Percentiles rank a stretch among this genome's conserved stretches.
Evolutionary conservation across 2,797 vertebrate species (phyloP).

Genomic region (Ceryle rudis): DNA sequence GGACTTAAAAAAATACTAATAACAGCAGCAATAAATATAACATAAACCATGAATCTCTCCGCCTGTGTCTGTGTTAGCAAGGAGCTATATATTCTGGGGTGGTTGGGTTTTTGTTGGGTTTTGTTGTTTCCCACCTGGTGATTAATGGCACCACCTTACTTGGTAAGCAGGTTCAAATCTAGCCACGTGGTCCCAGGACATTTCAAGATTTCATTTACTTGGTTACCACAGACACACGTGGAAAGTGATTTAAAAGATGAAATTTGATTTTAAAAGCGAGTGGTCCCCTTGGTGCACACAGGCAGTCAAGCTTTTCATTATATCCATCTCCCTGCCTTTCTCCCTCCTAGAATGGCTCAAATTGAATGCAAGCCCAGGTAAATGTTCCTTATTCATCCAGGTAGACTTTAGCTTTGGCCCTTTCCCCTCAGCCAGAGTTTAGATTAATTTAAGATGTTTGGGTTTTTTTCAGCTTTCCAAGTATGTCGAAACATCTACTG

Average conservation of each 20-base stretch:
- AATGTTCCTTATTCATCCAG: constrained; percentile 43
- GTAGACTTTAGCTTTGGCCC: constrained; percentile 53
- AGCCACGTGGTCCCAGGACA: constrained; percentile 55
- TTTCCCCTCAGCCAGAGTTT: constrained; percentile 22
- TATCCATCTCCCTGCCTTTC: constrained; percentile 60
- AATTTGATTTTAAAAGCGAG: constrained; percentile 71
- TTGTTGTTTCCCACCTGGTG: constrained; percentile 41
- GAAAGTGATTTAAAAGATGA: constrained; percentile 63
- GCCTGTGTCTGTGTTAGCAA: background rate
- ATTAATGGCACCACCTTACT: constrained; percentile 63
- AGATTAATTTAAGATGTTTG: constrained; percentile 11
- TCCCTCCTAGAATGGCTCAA: constrained; percentile 52
- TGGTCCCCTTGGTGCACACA: constrained; percentile 62
- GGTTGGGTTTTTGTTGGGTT: constrained; percentile 15
- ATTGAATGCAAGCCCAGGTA: constrained; percentile 68
- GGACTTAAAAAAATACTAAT: background rate
- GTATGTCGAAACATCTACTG: background rate
- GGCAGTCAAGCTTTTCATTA: constrained; percentile 72
- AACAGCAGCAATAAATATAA: background rate
- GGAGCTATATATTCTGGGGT: background rate
- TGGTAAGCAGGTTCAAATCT: constrained; percentile 47
- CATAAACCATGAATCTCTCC: background rate
- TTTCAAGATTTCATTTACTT: constrained; percentile 67
- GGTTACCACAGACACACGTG: constrained; percentile 63
- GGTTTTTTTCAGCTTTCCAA: background rate